These are phyloP conservation scores for Apomyelois bistriatella DNA, from an alignment of 2,888 invertebrate species.

Conservation along the genomic window DNA sequence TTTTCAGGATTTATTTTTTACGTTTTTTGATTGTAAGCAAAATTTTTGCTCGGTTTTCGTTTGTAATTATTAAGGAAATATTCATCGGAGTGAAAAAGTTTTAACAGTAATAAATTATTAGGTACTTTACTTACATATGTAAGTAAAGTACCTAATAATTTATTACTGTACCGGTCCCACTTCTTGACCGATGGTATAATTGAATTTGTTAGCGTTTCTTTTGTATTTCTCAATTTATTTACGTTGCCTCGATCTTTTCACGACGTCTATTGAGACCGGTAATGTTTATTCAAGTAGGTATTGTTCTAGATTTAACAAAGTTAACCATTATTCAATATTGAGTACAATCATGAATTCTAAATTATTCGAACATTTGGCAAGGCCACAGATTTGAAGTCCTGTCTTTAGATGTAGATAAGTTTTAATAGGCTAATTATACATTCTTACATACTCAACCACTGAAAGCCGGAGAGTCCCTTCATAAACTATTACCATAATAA, in stretches of 20 bases:
- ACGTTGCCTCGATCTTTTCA: slow-evolving; percentile 7
- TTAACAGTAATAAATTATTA: slow-evolving; percentile 14
- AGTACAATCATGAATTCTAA: not conserved
- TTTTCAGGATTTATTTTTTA: too few species aligned
- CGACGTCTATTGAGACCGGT: slow-evolving; percentile 8
- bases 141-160: slow-evolving; percentile 14
- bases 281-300: not conserved
- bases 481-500: not conserved
- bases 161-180: not conserved
- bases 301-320: not conserved
- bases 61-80: not conserved
- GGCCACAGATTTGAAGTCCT: not conserved
- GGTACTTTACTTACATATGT: slow-evolving; percentile 5
- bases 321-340: not conserved
- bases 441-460: not conserved
- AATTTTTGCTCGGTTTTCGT: too few species aligned
- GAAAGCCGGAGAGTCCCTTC: not conserved
- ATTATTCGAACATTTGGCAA: not conserved
- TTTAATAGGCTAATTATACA: not conserved
- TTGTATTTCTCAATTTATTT: not conserved
- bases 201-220: slow-evolving; percentile 13
- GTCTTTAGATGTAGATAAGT: not conserved
- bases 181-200: slow-evolving; percentile 8
- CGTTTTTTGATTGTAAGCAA: too few species aligned
- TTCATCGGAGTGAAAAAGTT: slow-evolving; percentile 3